These are phyloP conservation scores for Lepidothrix coronata DNA, from an alignment of 2,113 vertebrate species.

Conservation along the genomic window DNA sequence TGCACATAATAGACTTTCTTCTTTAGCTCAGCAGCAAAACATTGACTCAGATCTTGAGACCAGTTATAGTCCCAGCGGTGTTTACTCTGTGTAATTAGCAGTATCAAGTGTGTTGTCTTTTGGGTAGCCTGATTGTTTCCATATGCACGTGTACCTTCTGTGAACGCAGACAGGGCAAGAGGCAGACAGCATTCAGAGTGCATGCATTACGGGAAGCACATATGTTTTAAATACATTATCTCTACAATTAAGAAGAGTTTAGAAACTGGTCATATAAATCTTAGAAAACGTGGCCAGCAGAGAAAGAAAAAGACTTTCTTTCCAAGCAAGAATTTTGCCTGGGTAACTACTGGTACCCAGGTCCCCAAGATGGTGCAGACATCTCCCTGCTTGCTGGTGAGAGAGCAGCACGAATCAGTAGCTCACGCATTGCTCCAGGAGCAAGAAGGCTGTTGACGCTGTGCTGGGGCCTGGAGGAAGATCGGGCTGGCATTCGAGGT, in stretches of 20 bases:
- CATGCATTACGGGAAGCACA: background rate
- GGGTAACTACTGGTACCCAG: background rate
- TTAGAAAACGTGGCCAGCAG: background rate
- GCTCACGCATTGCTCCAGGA: background rate
- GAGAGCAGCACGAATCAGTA: background rate
- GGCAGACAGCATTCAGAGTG: constrained; percentile 10
- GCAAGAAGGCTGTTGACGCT: constrained; percentile 8
- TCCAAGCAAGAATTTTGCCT: background rate
- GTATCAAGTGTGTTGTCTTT: constrained; percentile 60
- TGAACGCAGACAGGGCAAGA: constrained; percentile 9
- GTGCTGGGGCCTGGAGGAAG: constrained; percentile 10
- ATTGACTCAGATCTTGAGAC: constrained; percentile 41
- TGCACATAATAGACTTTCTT: constrained; percentile 3
- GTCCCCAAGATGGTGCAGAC: background rate
- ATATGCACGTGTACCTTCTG: constrained; percentile 61
- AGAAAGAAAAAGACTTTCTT: background rate
- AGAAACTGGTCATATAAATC: constrained; percentile 61
- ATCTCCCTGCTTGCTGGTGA: background rate
- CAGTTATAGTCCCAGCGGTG: constrained; percentile 18
- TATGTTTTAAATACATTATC: constrained; percentile 69
- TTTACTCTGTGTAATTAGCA: constrained; percentile 61
- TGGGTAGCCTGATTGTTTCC: constrained; percentile 69
- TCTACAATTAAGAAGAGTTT: constrained; percentile 63
- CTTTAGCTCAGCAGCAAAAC: constrained; percentile 36
- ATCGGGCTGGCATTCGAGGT: background rate